Evolutionary conservation across 2,888 invertebrate genomes (phyloP).

Genomic region (Agrochola litura): DNA sequence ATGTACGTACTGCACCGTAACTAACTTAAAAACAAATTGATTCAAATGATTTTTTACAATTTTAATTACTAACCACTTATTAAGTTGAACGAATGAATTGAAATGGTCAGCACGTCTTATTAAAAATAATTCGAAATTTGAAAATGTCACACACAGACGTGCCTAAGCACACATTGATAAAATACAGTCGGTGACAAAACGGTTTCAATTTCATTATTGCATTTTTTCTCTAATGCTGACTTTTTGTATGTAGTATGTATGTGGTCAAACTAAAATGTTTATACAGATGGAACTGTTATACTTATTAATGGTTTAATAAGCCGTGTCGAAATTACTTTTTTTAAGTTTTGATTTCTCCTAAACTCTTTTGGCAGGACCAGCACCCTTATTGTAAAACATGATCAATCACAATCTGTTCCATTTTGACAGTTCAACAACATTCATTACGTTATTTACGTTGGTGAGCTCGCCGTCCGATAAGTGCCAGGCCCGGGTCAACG

Average conservation of each 20-base stretch:
- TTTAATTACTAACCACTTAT: not conserved
- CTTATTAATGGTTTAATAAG: not conserved
- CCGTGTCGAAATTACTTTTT: not conserved
- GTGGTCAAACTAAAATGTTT: not conserved
- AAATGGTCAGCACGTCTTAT: not conserved
- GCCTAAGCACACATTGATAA: conserved; percentile 3
- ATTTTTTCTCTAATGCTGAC: not conserved
- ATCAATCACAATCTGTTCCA: too few relatives aligned
- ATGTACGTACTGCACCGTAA: not conserved
- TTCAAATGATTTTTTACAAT: not conserved
- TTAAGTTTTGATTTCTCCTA: not conserved
- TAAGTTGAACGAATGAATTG: conserved; percentile 14
- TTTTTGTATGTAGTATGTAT: not conserved
- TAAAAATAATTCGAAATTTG: conserved; percentile 8
- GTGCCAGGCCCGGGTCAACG: too few relatives aligned
- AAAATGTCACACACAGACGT: conserved; percentile 28
- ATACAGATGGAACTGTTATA: not conserved
- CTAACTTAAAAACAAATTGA: not conserved
- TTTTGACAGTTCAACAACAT: too few relatives aligned
- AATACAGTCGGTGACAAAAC: conserved; percentile 22
- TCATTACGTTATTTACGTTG: too few relatives aligned
- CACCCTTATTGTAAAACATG: too few relatives aligned
- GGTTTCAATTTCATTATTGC: not conserved
- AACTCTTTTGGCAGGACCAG: not conserved
- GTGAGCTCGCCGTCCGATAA: too few relatives aligned